These are phyloP conservation scores for Laticauda colubrina DNA, from an alignment of 2,113 vertebrate species.

Conservation along the genomic window DNA sequence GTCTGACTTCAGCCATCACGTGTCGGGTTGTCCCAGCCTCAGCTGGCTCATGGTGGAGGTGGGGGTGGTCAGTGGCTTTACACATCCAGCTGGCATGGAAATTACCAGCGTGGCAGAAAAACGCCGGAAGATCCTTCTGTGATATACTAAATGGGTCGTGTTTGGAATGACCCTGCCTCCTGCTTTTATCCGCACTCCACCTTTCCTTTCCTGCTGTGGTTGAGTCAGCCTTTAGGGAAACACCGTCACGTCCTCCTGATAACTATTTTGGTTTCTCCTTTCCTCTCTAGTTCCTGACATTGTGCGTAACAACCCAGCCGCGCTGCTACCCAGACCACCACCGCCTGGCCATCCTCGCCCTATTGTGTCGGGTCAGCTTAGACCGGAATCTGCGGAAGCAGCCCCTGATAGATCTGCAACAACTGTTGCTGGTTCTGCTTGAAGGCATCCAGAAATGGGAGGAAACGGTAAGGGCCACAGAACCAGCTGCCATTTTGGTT, in stretches of 20 bases:
- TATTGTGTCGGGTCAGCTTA: constrained; percentile 22
- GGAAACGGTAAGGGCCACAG: neutral
- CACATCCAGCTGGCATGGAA: neutral
- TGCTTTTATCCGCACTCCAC: neutral
- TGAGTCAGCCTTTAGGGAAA: neutral
- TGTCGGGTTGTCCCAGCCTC: neutral
- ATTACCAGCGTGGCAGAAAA: neutral
- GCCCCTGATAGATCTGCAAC: constrained; percentile 2
- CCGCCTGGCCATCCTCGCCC: neutral
- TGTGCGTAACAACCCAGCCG: constrained; percentile 20
- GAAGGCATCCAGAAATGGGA: constrained; percentile 10
- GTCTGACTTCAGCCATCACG: neutral
- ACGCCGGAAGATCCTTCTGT: neutral
- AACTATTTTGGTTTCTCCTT: constrained; percentile 19
- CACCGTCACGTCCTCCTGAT: neutral
- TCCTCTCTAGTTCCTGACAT: constrained; percentile 48
- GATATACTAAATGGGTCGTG: neutral
- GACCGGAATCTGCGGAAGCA: constrained; percentile 6
- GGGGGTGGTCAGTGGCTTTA: neutral
- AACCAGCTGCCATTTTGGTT: too few species aligned
- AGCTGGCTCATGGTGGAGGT: too few species aligned
- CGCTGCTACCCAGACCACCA: constrained; percentile 4
- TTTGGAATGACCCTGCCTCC: neutral
- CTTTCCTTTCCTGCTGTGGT: neutral
- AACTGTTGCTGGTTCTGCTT: constrained; percentile 13